Base-by-base conservation (phyloP, 2,888 invertebrate species). In the Prionchulus punctatus region DNA sequence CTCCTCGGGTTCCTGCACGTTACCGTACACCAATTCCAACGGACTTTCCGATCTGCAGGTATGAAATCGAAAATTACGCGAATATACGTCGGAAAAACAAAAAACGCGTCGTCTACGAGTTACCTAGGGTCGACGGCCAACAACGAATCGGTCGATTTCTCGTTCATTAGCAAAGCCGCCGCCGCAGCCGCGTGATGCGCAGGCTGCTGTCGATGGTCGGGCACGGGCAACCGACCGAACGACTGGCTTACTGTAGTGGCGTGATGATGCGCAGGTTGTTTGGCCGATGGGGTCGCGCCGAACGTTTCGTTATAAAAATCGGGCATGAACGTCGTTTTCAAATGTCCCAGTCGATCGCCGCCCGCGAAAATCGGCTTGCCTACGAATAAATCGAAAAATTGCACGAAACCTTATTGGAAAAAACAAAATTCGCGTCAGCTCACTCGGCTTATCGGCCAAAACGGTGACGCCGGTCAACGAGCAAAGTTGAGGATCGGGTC, bases 311-410 rank as follows among this genome's bases (percentile, higher is more conserved):
- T 3, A 31, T 57, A 57, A 27, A 50, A 57, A 47, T 57, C 55
- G 27, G 55, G 57, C 54, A 57, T 26, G 25, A 57, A 55, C 28
- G 47, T 43, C 18, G 57, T 47, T 21, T 31, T 18, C 25, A 57
- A 7, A 7, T 15, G 30, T n/a, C 55, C 55, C 12, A 56, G 53
- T 7, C 28, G 31, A 15, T 48, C 30, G 18, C 27, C 26, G 2
- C 30, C 23, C 12, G 23, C n/a, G 23, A 54, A 2, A n/a, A n/a
- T n/a, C 23, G 54, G 54, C n/a, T 43, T 47, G 18, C 45, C 53
- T 53, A 27, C 12, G 43, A 36, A 36, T 18, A 36, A 12, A 36
- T 36, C 36, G 12, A 36, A 36, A 36, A 36, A 7, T 12, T 12
- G 7, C 36, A 36, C 18, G 12, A 36, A 12, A 12, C 36, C 7